Conservation (phyloP, 2,888 invertebrate species). For the Erynnis tages region DNA sequence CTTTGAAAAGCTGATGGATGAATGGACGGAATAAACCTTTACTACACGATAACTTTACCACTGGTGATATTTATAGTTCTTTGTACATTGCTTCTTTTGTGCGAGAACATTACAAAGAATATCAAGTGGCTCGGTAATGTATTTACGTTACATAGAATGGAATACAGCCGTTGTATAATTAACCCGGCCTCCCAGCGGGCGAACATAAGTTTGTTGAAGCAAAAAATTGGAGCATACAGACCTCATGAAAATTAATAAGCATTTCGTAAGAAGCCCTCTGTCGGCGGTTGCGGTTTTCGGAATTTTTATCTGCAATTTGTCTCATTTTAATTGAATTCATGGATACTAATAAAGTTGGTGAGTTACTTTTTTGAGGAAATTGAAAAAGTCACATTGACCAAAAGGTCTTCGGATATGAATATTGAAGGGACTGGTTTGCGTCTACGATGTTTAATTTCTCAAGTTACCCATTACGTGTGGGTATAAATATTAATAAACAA, state of each 20-base stretch:
- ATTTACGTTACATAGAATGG: neutral
- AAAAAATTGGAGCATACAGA: slow-evolving; percentile 62
- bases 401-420: slow-evolving; percentile 23
- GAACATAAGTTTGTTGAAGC: slow-evolving; percentile 37
- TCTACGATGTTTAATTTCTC: neutral
- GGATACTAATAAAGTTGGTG: slow-evolving; percentile 28
- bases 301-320: slow-evolving; percentile 54
- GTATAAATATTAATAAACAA: slow-evolving; percentile 6
- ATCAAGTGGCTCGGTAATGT: neutral
- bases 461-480: neutral
- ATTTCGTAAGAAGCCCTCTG: slow-evolving; percentile 50
- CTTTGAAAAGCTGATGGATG: too few species aligned
- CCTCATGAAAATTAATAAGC: slow-evolving; percentile 68
- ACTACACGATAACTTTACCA: too few species aligned
- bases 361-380: slow-evolving; percentile 18
- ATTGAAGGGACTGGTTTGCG: slow-evolving; percentile 2
- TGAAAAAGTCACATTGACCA: slow-evolving; percentile 31
- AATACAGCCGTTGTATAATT: slow-evolving; percentile 15
- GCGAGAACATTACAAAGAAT: too few species aligned
- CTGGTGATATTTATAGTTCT: too few species aligned
- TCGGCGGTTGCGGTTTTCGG: slow-evolving; percentile 42
- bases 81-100: too few species aligned
- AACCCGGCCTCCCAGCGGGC: slow-evolving; percentile 38
- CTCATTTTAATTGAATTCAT: slow-evolving; percentile 40
- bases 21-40: too few species aligned